phyloP scores from a whole-genome alignment of 2,113 vertebrate genomes.

The Notarius quadriscutis region DNA sequence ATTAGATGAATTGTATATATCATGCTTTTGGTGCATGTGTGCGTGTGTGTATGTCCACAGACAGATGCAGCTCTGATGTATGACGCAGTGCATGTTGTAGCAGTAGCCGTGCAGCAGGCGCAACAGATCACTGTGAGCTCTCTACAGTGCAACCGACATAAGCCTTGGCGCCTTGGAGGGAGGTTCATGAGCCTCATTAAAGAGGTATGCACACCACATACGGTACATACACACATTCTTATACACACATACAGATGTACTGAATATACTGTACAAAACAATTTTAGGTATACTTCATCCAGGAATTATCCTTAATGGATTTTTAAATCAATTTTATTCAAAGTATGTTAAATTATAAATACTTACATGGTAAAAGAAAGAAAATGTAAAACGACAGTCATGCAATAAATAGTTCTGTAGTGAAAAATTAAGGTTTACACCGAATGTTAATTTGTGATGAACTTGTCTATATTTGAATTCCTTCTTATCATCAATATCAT shows the following conservation, averaged over 20 bases:
- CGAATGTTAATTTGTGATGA: background rate
- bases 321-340: background rate
- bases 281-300: background rate
- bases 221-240: background rate
- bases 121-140: slow-evolving; percentile 98
- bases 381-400: background rate
- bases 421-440: background rate
- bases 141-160: slow-evolving; percentile 95
- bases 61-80: slow-evolving; percentile 97
- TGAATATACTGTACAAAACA: background rate
- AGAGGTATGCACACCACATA: slow-evolving; percentile 75
- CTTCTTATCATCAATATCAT: background rate
- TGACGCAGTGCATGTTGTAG: slow-evolving; percentile 94
- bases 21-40: background rate
- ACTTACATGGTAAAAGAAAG: background rate
- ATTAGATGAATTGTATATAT: background rate
- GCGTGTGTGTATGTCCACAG: slow-evolving; percentile 70
- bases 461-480: background rate
- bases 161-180: slow-evolving; percentile 94
- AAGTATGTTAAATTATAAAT: background rate
- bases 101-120: slow-evolving; percentile 95
- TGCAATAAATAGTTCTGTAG: background rate
- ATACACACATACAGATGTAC: background rate
- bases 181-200: slow-evolving; percentile 96
- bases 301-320: background rate